Evolutionary conservation across 53 echinoderm and acorn worm genomes (phyloP).

Genomic region (Luidia sarsii): DNA sequence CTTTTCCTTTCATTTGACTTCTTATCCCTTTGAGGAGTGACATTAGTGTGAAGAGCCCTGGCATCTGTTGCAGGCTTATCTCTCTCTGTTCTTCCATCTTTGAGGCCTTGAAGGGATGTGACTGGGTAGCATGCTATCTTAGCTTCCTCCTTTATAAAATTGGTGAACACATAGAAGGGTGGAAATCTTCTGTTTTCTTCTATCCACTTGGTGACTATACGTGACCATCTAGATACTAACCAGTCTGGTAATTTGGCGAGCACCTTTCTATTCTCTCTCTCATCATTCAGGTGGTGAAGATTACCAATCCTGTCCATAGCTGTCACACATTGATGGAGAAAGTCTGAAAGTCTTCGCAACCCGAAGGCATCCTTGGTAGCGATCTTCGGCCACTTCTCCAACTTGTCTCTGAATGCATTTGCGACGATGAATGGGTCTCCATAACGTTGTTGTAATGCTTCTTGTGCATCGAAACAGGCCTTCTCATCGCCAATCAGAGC

Average conservation of each 20-base stretch:
- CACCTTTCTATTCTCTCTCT: conserved; percentile 5
- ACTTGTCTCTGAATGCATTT: conserved; percentile 38
- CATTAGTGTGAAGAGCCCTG: not conserved
- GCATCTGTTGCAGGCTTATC: no score
- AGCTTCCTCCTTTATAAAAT: conserved; percentile 18
- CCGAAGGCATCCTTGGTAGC: conserved; percentile 26
- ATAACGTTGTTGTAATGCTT: conserved; percentile 37
- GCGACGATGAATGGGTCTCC: conserved; percentile 48
- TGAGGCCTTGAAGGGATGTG: not conserved
- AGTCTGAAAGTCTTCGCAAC: conserved; percentile 30
- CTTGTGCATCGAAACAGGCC: no score
- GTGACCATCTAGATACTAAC: no score
- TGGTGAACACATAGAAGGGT: conserved; percentile 20
- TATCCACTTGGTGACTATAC: no score
- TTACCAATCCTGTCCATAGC: conserved; percentile 38
- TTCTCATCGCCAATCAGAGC: no score
- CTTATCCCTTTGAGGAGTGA: not conserved
- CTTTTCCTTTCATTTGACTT: not conserved
- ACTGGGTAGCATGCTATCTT: conserved; percentile 23
- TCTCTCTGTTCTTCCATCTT: no score
- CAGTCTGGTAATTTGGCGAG: not conserved
- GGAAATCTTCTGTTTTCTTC: conserved; percentile 3
- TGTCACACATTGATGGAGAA: conserved; percentile 21
- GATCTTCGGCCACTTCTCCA: conserved; percentile 40
- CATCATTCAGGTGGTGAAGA: conserved; percentile 35